Conservation (phyloP, 2,888 invertebrate genomes). For the Oscheius sp. region DNA sequence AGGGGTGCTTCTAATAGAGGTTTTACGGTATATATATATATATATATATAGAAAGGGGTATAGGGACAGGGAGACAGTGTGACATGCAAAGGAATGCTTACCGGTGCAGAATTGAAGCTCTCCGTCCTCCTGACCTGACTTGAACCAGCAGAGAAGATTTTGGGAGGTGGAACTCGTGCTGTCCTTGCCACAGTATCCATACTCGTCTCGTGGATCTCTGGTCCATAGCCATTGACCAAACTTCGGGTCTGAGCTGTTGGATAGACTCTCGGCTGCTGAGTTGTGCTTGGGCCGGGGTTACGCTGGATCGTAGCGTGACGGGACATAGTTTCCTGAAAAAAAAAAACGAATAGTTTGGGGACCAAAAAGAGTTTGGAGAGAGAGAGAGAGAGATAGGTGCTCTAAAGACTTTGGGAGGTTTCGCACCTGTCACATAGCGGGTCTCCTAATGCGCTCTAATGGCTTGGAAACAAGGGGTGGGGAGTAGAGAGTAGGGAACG, state of each 20-base stretch:
- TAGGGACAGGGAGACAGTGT: too few species aligned
- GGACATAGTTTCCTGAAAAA: slow-evolving; percentile 28
- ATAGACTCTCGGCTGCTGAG: slow-evolving; percentile 2
- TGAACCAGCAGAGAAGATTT: slow-evolving; percentile 46
- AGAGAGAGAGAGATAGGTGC: background rate
- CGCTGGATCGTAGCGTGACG: background rate
- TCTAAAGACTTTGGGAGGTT: too few species aligned
- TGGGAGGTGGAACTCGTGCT: slow-evolving; percentile 69
- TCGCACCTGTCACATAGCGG: too few species aligned
- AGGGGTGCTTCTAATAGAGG: too few species aligned
- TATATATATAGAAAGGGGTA: too few species aligned
- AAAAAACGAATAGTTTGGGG: background rate
- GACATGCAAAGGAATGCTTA: slow-evolving; percentile 14
- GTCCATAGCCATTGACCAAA: slow-evolving; percentile 10
- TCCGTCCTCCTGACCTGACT: slow-evolving; percentile 83
- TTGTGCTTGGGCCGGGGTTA: background rate
- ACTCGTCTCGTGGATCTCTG: background rate
- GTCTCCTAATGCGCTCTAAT: too few species aligned
- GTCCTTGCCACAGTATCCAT: slow-evolving; percentile 62
- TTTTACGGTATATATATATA: too few species aligned
- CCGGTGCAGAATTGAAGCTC: slow-evolving; percentile 78
- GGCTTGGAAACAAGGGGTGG: too few species aligned
- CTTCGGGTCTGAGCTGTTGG: background rate
- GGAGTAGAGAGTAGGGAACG: too few species aligned
- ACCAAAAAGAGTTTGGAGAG: background rate